These are phyloP conservation scores for Toxotes lorentzi DNA, from an alignment of 2,797 vertebrate species.

Conservation along the genomic window DNA sequence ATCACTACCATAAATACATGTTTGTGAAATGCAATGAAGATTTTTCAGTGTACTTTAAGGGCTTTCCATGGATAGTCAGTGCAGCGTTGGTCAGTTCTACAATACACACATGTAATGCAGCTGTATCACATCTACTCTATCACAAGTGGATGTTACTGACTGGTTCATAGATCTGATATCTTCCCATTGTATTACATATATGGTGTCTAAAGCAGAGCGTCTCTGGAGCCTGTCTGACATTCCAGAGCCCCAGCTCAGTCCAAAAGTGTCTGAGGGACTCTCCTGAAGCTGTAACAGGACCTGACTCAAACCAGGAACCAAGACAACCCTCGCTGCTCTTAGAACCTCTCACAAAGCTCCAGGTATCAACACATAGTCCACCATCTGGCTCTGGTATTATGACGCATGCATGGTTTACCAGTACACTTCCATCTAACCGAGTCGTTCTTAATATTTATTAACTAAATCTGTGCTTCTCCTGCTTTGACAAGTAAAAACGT, in stretches of 20 bases:
- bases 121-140: not conserved
- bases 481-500: not conserved
- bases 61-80: too few species aligned
- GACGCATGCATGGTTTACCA: not conserved
- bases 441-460: not conserved
- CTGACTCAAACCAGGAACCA: constrained; percentile 17
- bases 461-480: not conserved
- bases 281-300: constrained; percentile 27
- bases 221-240: constrained; percentile 41
- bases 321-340: constrained; percentile 4
- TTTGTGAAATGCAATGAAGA: too few species aligned
- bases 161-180: not conserved
- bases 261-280: constrained; percentile 8
- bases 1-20: not conserved
- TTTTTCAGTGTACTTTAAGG: too few species aligned
- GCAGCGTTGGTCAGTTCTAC: too few species aligned
- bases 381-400: not conserved
- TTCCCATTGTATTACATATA: not conserved
- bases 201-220: not conserved
- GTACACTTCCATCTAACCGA: not conserved
- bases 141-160: not conserved
- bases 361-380: not conserved
- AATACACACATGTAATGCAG: too few species aligned
- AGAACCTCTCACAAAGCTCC: constrained; percentile 4
- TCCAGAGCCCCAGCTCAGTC: constrained; percentile 35